Percentiles rank a stretch among this genome's conserved stretches.
These are phyloP conservation scores for Eupithecia subumbrata DNA, from an alignment of 2,888 invertebrate species.

Conservation along the genomic window DNA sequence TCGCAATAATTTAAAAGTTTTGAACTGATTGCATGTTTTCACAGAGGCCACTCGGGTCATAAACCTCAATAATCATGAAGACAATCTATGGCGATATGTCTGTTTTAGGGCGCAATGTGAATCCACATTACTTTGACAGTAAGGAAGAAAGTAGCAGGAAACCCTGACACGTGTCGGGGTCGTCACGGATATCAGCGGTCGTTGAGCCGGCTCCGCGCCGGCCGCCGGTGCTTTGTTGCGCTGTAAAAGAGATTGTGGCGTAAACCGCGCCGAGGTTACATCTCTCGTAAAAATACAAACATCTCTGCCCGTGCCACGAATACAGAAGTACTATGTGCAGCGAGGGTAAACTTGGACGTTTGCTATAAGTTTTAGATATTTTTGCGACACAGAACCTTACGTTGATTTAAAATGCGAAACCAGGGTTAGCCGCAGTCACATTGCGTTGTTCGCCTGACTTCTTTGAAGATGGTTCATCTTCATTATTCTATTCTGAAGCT, in stretches of 20 bases:
- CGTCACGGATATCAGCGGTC: not conserved
- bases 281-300: conserved; percentile 17
- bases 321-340: not conserved
- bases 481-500: not conserved
- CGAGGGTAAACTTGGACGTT: not conserved
- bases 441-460: not conserved
- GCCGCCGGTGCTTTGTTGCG: conserved; percentile 29
- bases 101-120: not conserved
- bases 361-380: not conserved
- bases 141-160: not conserved
- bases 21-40: not conserved
- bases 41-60: not conserved
- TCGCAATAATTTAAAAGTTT: not conserved
- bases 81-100: not conserved
- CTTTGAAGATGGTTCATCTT: not conserved
- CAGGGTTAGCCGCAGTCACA: not conserved
- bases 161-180: not conserved
- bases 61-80: not conserved
- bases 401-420: not conserved
- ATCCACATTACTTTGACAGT: not conserved
- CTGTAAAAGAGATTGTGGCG: conserved; percentile 39
- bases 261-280: conserved; percentile 40
- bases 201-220: not conserved
- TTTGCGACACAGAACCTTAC: not conserved
- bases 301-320: not conserved